Evolutionary conservation across 2,888 invertebrate genomes (phyloP).

Genomic region (Eucera pruinosa): DNA sequence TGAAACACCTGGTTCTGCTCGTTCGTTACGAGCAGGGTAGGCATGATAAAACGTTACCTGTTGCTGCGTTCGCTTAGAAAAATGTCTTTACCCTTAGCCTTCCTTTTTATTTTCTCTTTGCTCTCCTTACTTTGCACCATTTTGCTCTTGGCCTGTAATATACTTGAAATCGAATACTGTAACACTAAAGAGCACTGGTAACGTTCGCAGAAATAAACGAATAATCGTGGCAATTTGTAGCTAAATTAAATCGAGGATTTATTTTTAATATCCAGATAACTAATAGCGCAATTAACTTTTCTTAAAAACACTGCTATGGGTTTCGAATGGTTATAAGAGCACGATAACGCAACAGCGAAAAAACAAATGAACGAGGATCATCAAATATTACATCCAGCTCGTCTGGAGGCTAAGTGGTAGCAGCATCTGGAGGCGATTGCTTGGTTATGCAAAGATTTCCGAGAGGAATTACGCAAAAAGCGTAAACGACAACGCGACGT

Average conservation of each 20-base stretch:
- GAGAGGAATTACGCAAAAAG: constrained; percentile 63
- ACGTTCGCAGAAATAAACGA: too few species aligned
- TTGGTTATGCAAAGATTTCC: constrained; percentile 65
- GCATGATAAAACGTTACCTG: constrained; percentile 59
- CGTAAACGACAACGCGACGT: constrained; percentile 46
- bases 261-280: too few species aligned
- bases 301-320: too few species aligned
- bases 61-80: constrained; percentile 52
- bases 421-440: constrained; percentile 62
- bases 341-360: constrained; percentile 13
- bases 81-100: constrained; percentile 6
- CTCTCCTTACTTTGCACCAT: neutral
- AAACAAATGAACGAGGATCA: constrained; percentile 31
- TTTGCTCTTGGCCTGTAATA: neutral
- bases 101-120: neutral
- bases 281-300: too few species aligned
- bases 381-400: constrained; percentile 56
- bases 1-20: constrained; percentile 60
- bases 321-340: neutral
- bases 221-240: too few species aligned
- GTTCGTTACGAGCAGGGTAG: constrained; percentile 28
- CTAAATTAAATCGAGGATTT: too few species aligned
- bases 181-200: too few species aligned
- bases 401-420: constrained; percentile 43
- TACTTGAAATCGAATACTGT: neutral